Evolutionary conservation across 2,888 invertebrate genomes (phyloP).

Genomic region (Cristatella mucedo): DNA sequence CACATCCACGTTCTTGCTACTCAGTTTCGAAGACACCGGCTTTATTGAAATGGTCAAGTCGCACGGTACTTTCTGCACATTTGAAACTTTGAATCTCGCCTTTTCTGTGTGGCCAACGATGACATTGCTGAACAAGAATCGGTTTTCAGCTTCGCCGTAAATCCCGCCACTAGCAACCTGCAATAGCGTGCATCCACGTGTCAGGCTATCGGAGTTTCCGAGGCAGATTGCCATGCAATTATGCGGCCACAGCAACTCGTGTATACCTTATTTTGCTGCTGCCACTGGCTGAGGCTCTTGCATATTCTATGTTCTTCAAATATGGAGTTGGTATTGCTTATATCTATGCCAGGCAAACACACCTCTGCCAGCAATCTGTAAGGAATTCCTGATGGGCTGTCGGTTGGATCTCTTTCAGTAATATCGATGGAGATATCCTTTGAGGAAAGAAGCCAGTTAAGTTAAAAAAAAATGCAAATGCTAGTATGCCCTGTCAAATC

Average conservation of each 20-base stretch:
- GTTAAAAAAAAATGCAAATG: neutral
- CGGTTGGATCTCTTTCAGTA: constrained; percentile 31
- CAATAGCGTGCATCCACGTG: neutral
- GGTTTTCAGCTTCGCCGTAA: constrained; percentile 35
- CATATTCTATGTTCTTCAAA: constrained; percentile 39
- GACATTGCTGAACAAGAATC: constrained; percentile 37
- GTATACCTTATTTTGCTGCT: constrained; percentile 23
- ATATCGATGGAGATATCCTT: constrained; percentile 35
- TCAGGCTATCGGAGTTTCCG: no score
- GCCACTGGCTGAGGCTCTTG: constrained; percentile 32
- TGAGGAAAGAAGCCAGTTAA: constrained; percentile 7
- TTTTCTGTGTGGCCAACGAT: constrained; percentile 34
- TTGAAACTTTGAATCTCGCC: constrained; percentile 37
- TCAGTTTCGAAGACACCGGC: constrained; percentile 19
- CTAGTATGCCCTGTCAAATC: neutral
- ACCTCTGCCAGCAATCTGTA: constrained; percentile 35
- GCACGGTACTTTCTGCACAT: constrained; percentile 36
- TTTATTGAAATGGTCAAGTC: constrained; percentile 32
- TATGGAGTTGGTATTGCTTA: constrained; percentile 30
- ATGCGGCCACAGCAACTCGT: no score
- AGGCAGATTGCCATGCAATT: no score
- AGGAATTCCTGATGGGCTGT: constrained; percentile 28
- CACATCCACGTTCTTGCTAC: constrained; percentile 21
- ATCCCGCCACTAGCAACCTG: constrained; percentile 29
- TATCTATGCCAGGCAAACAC: constrained; percentile 33